Base-by-base conservation (phyloP, 2,797 vertebrate genomes). In the Poeciliopsis infans region DNA sequence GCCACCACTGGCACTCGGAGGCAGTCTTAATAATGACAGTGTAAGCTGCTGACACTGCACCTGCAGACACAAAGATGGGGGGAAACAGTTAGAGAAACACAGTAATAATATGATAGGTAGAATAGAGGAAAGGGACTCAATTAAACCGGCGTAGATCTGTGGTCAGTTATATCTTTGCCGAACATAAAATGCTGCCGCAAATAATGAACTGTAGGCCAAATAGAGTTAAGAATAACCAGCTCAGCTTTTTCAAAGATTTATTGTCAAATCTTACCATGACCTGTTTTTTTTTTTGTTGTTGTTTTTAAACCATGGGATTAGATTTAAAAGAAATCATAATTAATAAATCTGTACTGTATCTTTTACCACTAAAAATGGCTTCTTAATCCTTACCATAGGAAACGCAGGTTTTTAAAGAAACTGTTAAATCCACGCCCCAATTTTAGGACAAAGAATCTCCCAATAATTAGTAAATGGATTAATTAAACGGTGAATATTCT, bases 1-100 rank as follows among this genome's bases (percentile, higher is more conserved):
- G 23, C 41, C 41, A 39, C 84, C 83, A 73, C 39, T 76, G 53
- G 53, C 5, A n/a, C 53, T 80, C 83, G 72, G 82, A 86, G 75
- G 76, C 76, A 72, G 80, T 87, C 77, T 77, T 86, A 80, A 84
- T 81, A 86, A 84, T 86, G 83, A 86, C 78, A 76, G 75, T 83
- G 77, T 57, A 87, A 85, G 77, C 57, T 88, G 88, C 87, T 88
- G 85, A 87, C 82, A 74, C 80, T 77, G 83, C 87, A 90, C 74
- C 77, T 87, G 77, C 86, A 88, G 75, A 77, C 81, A 76, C 73
- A 79, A 78, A 70, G 80, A 76, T 10, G 16, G 73, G 39, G 66
- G 68, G 41, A 83, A 79, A 61, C 46, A 79, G 79, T 69, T 75
- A 46, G 45, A 77, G 72, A 72, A 43, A 73, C 47, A 25, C 18